phyloP scores from a whole-genome alignment of 1,140 invertebrate genomes.

The Cyphomyrmex costatus region DNA sequence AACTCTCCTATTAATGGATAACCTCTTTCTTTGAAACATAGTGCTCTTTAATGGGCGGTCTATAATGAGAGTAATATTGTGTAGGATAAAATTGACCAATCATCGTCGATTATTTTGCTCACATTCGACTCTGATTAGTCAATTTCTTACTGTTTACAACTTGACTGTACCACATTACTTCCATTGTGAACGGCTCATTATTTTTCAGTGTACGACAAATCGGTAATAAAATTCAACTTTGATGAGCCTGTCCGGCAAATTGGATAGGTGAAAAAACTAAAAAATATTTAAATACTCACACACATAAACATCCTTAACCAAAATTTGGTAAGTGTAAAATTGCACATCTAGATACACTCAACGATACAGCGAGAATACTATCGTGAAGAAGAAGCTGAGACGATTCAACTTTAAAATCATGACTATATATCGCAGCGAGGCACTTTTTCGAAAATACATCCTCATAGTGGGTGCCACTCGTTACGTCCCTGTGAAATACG shows the following conservation, averaged over 20 bases:
- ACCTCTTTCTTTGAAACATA: neutral
- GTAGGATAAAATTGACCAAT: too few species aligned
- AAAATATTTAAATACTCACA: too few species aligned
- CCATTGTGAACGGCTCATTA: too few species aligned
- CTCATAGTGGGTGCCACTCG: conserved; percentile 51
- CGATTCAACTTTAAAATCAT: neutral
- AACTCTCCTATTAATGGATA: neutral
- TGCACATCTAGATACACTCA: neutral
- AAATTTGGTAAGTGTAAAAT: neutral
- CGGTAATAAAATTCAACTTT: neutral
- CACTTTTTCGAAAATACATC: conserved; percentile 34
- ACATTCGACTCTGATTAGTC: too few species aligned
- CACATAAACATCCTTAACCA: neutral
- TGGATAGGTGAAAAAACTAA: neutral
- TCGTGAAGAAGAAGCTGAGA: neutral
- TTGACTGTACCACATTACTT: too few species aligned
- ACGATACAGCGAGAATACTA: neutral
- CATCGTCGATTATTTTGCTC: too few species aligned
- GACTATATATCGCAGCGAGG: neutral
- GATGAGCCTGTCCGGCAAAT: neutral
- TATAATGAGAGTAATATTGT: too few species aligned
- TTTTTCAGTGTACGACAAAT: neutral
- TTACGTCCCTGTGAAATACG: conserved; percentile 69
- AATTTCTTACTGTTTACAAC: too few species aligned
- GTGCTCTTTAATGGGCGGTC: neutral